These are phyloP conservation scores for Clarias gariepinus DNA, from an alignment of 2,113 vertebrate species.

Conservation along the genomic window DNA sequence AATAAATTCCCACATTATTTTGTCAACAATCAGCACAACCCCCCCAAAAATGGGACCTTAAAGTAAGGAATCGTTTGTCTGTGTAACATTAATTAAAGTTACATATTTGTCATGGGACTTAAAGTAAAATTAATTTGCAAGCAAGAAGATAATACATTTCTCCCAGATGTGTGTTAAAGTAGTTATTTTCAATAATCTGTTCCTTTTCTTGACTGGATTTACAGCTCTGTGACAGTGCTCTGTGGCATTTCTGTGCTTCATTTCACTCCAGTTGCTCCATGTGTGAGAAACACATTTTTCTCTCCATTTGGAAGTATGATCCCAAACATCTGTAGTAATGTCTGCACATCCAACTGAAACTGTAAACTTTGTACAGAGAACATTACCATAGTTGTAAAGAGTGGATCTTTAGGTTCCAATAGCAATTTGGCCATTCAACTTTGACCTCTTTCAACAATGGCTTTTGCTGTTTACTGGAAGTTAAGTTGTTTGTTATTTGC, in stretches of 20 bases:
- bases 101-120: not conserved
- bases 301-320: not conserved
- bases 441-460: not conserved
- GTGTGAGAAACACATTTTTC: not conserved
- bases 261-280: not conserved
- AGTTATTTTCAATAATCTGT: no score
- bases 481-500: not conserved
- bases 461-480: not conserved
- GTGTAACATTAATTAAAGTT: not conserved
- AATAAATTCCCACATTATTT: not conserved
- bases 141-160: not conserved
- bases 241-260: constrained; percentile 71
- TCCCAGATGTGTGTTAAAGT: not conserved
- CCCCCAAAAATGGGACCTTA: not conserved
- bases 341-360: constrained; percentile 25
- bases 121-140: not conserved
- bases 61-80: not conserved
- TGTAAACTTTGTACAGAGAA: not conserved
- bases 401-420: not conserved
- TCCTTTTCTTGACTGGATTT: constrained; percentile 63
- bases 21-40: not conserved
- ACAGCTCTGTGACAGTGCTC: constrained; percentile 77
- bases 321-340: not conserved
- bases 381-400: not conserved
- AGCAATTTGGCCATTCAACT: not conserved